These are phyloP conservation scores for Hyperoplus lanceolatus DNA, from an alignment of 2,797 vertebrate genomes.

Conservation along the genomic window DNA sequence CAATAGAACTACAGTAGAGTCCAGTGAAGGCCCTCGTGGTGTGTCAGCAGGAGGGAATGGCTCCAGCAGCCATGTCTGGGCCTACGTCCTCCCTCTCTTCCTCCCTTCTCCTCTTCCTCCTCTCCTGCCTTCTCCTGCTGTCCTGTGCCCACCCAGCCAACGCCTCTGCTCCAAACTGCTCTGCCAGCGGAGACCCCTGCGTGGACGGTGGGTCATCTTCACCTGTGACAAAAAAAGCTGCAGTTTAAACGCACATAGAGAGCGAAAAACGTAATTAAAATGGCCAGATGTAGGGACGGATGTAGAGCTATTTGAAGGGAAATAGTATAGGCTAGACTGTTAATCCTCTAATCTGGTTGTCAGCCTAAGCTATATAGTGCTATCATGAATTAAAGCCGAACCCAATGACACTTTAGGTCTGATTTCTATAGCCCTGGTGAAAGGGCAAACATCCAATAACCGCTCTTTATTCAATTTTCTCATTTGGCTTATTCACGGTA, in stretches of 20 bases:
- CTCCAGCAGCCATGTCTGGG: conserved; percentile 57
- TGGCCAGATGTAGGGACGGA: too few species aligned
- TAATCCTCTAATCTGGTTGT: conserved; percentile 19
- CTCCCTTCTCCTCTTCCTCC: conserved; percentile 43
- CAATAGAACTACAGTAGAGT: conserved; percentile 40
- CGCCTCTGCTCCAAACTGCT: conserved; percentile 72
- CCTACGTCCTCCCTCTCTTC: conserved; percentile 41
- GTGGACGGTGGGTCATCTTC: conserved; percentile 75
- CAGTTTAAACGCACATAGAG: not conserved
- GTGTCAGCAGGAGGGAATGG: conserved; percentile 47
- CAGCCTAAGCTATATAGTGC: not conserved
- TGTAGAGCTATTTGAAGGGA: conserved; percentile 1
- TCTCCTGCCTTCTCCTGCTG: conserved; percentile 60
- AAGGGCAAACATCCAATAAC: not conserved
- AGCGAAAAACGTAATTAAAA: not conserved
- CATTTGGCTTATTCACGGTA: not conserved
- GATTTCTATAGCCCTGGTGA: not conserved
- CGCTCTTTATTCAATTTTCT: not conserved
- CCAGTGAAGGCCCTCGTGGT: conserved; percentile 28
- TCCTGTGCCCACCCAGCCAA: conserved; percentile 51
- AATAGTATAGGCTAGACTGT: conserved; percentile 3
- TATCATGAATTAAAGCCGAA: not conserved
- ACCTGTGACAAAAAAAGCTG: not conserved
- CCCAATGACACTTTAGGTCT: not conserved
- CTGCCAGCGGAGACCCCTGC: conserved; percentile 78